Conservation (phyloP, 2,888 invertebrate genomes). For the Heliconius hortense region DNA sequence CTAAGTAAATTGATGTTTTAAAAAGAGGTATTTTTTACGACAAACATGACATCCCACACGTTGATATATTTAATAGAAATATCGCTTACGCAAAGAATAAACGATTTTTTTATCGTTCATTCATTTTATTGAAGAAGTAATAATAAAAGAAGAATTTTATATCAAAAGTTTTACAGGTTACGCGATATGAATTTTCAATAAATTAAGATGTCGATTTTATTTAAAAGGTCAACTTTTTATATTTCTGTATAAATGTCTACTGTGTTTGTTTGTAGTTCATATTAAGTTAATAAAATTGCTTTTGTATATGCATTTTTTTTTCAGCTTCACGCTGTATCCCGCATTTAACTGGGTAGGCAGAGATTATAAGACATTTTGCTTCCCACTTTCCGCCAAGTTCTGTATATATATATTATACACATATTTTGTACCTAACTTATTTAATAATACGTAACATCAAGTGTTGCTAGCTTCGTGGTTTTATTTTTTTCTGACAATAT, state of each 20-base stretch:
- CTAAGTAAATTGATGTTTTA: not conserved
- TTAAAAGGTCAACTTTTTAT: not conserved
- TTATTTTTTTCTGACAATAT: no score
- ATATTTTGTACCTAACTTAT: no score
- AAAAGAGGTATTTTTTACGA: not conserved
- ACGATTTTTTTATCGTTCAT: constrained; percentile 2
- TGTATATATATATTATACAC: no score
- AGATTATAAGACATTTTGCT: no score
- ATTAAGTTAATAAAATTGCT: not conserved
- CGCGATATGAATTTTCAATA: constrained; percentile 7
- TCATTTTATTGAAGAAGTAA: constrained; percentile 11
- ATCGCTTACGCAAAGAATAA: constrained; percentile 7
- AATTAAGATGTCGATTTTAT: not conserved
- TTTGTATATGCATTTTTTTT: no score
- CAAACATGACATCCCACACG: not conserved
- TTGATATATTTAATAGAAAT: constrained; percentile 6
- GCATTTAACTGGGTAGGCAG: no score
- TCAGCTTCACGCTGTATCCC: no score
- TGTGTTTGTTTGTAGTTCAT: not conserved
- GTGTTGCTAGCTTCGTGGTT: no score
- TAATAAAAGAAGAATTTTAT: constrained; percentile 6
- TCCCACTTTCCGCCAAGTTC: no score
- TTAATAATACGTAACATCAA: no score
- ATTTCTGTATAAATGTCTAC: not conserved
- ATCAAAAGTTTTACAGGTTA: constrained; percentile 7